Percentiles rank a stretch among this genome's conserved stretches.
Conservation (phyloP, 2,797 vertebrate species). For the Delichon dasypus region DNA sequence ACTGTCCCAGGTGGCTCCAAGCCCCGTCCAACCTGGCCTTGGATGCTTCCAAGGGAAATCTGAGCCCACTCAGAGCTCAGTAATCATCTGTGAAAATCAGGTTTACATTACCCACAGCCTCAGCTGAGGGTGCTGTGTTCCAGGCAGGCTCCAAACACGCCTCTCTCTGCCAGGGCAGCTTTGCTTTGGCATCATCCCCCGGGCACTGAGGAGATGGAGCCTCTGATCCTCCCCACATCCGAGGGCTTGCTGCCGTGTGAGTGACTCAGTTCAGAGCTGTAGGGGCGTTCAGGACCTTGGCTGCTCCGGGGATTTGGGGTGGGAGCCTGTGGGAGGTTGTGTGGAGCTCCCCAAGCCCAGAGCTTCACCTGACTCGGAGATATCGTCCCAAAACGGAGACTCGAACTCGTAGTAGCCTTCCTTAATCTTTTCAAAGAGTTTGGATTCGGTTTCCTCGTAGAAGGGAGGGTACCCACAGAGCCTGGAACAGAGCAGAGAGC, state of each 20-base stretch:
- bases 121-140: not conserved
- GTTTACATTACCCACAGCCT: not conserved
- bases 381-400: conserved; percentile 93
- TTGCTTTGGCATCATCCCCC: not conserved
- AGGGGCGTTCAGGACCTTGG: fast-evolving
- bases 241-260: not conserved
- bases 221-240: fast-evolving
- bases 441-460: conserved; percentile 91
- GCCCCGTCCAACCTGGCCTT: not conserved
- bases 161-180: not conserved
- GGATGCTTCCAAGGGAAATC: not conserved
- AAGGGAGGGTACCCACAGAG: conserved; percentile 94
- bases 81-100: not conserved
- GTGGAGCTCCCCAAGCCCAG: fast-evolving
- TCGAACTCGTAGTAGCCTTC: conserved; percentile 92
- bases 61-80: not conserved
- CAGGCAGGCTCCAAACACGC: not conserved
- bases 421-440: conserved; percentile 92
- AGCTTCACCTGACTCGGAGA: conserved; percentile 89
- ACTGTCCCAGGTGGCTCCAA: not conserved
- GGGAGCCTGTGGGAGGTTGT: not conserved
- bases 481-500: conserved; percentile 68
- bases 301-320: not conserved
- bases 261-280: not conserved
- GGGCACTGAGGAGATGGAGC: not conserved